Evolutionary conservation across 2,888 invertebrate genomes (phyloP), one percentile per base, ranked within the genome.

Genomic region (Bombylius discolor): DNA sequence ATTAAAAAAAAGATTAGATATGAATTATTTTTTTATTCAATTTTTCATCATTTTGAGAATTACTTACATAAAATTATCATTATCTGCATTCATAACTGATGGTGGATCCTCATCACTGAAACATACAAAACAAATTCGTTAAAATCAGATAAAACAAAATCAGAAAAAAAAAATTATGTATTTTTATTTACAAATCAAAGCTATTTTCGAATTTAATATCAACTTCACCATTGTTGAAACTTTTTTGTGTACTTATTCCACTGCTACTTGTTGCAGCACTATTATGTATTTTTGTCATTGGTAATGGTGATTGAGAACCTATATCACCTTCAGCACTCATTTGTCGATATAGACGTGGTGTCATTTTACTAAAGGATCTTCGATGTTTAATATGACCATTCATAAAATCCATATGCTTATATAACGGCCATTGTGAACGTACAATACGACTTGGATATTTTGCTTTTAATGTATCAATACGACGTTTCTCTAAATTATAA

Each of bases 401-500:
- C 11, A 74, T 63, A 56, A 74, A 74, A 45, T 67, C 68, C 11
- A 74, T 64, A 60, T 70, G 68, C 4, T 71, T 68, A 57, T 67
- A 74, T n/a, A 74, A 62, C 2, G 73, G 69, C 74, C 74, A 74
- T 34, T 70, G 70, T 5, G 73, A 71, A 42, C 64, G 64, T 42
- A 64, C 60, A 5, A 57, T 56, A 52, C 65, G 63, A n/a, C 62
- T 61, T 3, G 69, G 68, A 62, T 67, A 64, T 46, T 65, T 65
- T 33, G 66, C 62, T 3, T 65, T 60, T 42, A 68, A 53, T 45
- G 66, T 68, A 53, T 74, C 73, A n/a, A 73, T 59, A 5, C 73
- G 72, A 12, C 74, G 66, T 57, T 74, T 74, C 58, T 74, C 74
- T 39, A 74, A 67, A 62, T 74, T 74, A 47, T 73, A 74, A 11